These are phyloP conservation scores for Psilanteris sp. DNA, from an alignment of 1,140 invertebrate species.

Conservation along the genomic window DNA sequence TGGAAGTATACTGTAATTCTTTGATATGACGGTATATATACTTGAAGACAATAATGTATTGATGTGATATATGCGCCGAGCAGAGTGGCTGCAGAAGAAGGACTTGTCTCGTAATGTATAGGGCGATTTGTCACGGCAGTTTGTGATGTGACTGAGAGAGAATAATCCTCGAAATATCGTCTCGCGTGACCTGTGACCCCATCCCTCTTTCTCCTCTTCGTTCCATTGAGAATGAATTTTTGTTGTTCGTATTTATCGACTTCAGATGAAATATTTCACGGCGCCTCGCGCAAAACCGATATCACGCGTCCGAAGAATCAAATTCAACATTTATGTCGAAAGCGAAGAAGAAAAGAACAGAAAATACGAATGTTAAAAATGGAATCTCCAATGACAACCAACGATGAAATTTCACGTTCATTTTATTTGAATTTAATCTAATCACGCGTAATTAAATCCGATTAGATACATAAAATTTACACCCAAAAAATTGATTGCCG, in stretches of 20 bases:
- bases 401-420: too few species aligned
- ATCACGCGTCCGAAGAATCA: conserved; percentile 9
- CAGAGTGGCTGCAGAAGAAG: conserved; percentile 68
- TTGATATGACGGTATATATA: conserved; percentile 62
- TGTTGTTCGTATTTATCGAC: conserved; percentile 51
- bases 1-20: conserved; percentile 54
- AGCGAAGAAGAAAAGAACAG: too few species aligned
- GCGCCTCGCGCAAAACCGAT: conserved; percentile 3
- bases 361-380: conserved; percentile 5
- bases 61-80: conserved; percentile 73
- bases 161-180: conserved; percentile 76
- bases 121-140: conserved; percentile 69
- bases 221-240: conserved; percentile 41
- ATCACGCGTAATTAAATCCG: conserved; percentile 6
- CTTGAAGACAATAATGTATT: conserved; percentile 75
- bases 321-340: conserved; percentile 12
- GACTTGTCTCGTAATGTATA: conserved; percentile 68
- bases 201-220: conserved; percentile 1
- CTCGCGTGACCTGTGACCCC: conserved; percentile 59
- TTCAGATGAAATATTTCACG: conserved; percentile 52
- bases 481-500: too few species aligned
- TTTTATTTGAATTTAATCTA: too few species aligned
- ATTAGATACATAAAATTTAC: too few species aligned
- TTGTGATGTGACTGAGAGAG: conserved; percentile 73
- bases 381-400: neutral